phyloP scores from a whole-genome alignment of 2,113 vertebrate species.

The Pelvicachromis taeniatus region DNA sequence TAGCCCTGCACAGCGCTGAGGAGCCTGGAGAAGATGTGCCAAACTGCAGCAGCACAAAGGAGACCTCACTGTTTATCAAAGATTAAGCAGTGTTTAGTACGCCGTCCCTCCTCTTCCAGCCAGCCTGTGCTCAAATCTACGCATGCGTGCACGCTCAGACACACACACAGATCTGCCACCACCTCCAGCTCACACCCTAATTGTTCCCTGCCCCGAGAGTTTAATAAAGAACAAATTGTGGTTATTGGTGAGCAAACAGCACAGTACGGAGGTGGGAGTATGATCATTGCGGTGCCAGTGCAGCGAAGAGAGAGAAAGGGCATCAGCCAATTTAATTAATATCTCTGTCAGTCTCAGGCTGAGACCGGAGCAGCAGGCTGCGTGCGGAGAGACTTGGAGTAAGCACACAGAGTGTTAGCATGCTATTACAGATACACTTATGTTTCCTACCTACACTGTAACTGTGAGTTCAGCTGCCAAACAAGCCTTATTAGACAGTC shows the following conservation, averaged over 20 bases:
- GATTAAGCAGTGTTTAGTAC: conserved; percentile 64
- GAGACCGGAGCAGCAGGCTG: conserved; percentile 15
- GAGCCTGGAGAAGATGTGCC: conserved; percentile 33
- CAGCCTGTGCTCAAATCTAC: not conserved
- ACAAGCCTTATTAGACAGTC: not conserved
- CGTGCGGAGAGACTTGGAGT: not conserved
- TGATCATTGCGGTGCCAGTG: conserved; percentile 25
- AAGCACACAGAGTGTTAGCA: not conserved
- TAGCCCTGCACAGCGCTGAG: not conserved
- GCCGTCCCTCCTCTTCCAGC: conserved; percentile 1
- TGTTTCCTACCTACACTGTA: not conserved
- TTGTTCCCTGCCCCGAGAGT: conserved; percentile 58
- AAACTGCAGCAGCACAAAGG: conserved; percentile 52
- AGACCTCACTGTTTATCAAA: conserved; percentile 67
- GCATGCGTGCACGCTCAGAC: not conserved
- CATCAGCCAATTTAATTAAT: conserved; percentile 59
- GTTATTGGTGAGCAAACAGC: conserved; percentile 69
- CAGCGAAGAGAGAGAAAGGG: conserved; percentile 41
- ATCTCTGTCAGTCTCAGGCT: conserved; percentile 52
- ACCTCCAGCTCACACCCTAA: conserved; percentile 48
- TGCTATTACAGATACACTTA: not conserved
- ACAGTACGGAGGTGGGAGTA: conserved; percentile 35
- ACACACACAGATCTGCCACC: not conserved
- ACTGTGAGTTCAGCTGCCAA: not conserved
- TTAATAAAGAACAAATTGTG: conserved; percentile 70